Evolutionary conservation across 2,113 vertebrate genomes (phyloP), one percentile per base, ranked within the genome.

Genomic region (Typhlomys cinereus): DNA sequence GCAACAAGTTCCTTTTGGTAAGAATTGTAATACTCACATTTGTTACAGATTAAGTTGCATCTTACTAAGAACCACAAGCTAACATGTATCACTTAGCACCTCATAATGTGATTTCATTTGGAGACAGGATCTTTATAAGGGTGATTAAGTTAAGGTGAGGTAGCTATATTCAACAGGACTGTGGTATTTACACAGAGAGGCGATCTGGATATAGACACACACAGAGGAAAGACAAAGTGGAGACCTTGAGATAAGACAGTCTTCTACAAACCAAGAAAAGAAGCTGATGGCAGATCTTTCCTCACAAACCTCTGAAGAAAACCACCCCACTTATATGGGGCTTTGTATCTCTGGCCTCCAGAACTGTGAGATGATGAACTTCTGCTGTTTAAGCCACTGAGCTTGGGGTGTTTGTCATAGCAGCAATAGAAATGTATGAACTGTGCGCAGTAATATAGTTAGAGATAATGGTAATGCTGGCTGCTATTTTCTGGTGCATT

Each of bases 281-380:
- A 76, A 14, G 31, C 5, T 25, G 34, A 14, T 23, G 13, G 5
- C 23, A 52, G 18, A 50, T 66, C 3, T 21, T 70, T 85, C 50
- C 23, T 71, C 17, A 13, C 0, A 57, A 20, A 4, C 9, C 34
- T 83, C 11, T 20, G 57, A 80, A 61, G 27, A 34, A 52, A 13
- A 9, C 15, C 57, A 25, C 2, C 25, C 9, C 31, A 1, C 18
- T 20, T 9, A 66, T 5, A 12, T 1, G 50, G 36, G 15, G 6
- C 41, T 36, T 13, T 1, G 52, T 7, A 70, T 23, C n/a, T n/a
- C n/a, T n/a, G n/a, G n/a, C n/a, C n/a, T n/a, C n/a, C n/a, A n/a
- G n/a, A n/a, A n/a, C n/a, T 52, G 18, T 78, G 62, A 46, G 46
- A 48, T n/a, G 44, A 18, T 89, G 34, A 76, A 62, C 44, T 18